Evolutionary conservation across 2,888 invertebrate species (phyloP).

Genomic region (Drosophila picticornis): DNA sequence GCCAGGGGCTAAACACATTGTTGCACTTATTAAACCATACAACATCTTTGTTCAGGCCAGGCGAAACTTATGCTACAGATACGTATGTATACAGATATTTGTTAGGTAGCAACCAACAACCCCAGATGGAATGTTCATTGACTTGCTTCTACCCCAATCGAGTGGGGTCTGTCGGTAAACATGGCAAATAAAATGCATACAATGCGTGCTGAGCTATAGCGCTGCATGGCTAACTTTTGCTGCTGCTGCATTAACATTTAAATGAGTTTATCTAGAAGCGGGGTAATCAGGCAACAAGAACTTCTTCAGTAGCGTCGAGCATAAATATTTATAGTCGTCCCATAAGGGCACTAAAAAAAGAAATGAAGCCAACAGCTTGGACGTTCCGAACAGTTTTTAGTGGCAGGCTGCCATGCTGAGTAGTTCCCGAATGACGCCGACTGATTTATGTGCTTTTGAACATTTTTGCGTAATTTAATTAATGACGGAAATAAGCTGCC

Average conservation of each 20-base stretch:
- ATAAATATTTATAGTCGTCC: conserved; percentile 75
- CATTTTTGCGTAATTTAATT: conserved; percentile 81
- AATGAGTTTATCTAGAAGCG: conserved; percentile 74
- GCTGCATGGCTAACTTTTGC: conserved; percentile 48
- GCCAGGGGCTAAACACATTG: conserved; percentile 67
- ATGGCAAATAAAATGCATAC: conserved; percentile 70
- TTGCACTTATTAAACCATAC: conserved; percentile 73
- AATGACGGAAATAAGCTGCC: conserved; percentile 78
- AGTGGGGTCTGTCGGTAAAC: background rate
- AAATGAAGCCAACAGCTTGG: conserved; percentile 37
- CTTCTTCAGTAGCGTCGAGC: conserved; percentile 27
- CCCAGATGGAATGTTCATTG: conserved; percentile 31
- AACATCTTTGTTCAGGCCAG: conserved; percentile 48
- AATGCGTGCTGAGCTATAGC: conserved; percentile 42
- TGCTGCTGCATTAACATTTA: conserved; percentile 78
- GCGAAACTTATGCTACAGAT: conserved; percentile 27
- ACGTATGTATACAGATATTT: conserved; percentile 9
- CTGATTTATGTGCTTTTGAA: conserved; percentile 82
- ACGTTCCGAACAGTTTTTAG: conserved; percentile 39
- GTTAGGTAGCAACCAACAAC: conserved; percentile 21
- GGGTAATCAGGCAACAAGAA: conserved; percentile 2
- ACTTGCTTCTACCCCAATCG: conserved; percentile 18
- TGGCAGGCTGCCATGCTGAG: conserved; percentile 21
- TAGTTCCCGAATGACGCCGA: conserved; percentile 66
- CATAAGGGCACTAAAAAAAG: conserved; percentile 68